A percentile compares a stretch with the other conserved stretches of the same genome.
phyloP scores from a whole-genome alignment of 2,888 invertebrate species.

The Drosophila cyrtoloma region DNA sequence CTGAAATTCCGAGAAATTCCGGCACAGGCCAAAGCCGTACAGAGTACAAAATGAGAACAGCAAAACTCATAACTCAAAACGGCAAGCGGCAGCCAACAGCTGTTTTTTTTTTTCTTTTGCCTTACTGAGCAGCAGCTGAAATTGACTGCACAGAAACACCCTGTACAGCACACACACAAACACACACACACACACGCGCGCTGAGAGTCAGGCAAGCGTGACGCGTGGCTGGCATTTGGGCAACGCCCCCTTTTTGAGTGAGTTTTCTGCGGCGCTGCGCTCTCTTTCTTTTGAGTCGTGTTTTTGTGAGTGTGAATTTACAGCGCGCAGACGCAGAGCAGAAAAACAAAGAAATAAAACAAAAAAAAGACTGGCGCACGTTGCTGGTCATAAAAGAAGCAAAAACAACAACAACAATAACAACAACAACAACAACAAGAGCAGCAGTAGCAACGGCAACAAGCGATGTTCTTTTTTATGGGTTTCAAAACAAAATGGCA shows the following conservation, averaged over 20 bases:
- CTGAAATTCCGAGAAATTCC: slow-evolving; percentile 57
- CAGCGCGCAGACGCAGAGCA: slow-evolving; percentile 67
- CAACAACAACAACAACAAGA: slow-evolving; percentile 26
- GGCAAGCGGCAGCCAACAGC: slow-evolving; percentile 44
- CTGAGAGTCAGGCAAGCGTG: slow-evolving; percentile 39
- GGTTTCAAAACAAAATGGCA: slow-evolving; percentile 80
- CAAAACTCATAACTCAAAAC: slow-evolving; percentile 61
- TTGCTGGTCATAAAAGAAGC: slow-evolving; percentile 59
- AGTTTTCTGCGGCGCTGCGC: slow-evolving; percentile 26
- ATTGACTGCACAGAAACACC: slow-evolving; percentile 61
- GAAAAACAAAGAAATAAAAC: slow-evolving; percentile 46
- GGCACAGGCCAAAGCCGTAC: slow-evolving; percentile 51
- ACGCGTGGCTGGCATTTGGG: slow-evolving; percentile 41
- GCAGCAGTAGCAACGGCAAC: slow-evolving; percentile 41
- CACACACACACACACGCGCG: neutral
- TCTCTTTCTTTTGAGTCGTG: slow-evolving; percentile 35
- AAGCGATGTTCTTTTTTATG: slow-evolving; percentile 61
- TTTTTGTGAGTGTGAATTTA: slow-evolving; percentile 36
- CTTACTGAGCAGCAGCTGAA: slow-evolving; percentile 51
- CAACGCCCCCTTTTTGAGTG: slow-evolving; percentile 62
- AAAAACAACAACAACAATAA: slow-evolving; percentile 27
- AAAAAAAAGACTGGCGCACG: slow-evolving; percentile 54
- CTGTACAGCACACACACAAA: slow-evolving; percentile 48
- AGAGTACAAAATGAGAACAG: slow-evolving; percentile 43
- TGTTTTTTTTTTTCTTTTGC: slow-evolving; percentile 51